Evolutionary conservation across 2,113 vertebrate genomes (phyloP), one percentile per base, ranked within the genome.

Genomic region (Gymnocephalus cernua): DNA sequence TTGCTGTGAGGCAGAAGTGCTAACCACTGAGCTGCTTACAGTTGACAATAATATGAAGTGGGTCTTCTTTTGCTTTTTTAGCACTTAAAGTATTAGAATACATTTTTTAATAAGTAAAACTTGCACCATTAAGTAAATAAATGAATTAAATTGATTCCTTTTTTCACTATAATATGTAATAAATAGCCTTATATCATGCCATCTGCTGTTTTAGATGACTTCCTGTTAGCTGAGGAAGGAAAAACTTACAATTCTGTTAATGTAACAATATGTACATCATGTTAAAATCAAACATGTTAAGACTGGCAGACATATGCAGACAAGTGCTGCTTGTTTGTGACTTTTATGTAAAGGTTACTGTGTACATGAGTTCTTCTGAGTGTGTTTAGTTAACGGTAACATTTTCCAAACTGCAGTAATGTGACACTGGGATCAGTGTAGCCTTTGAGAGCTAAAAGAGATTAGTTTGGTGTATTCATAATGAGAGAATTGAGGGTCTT

Each of bases 221-320:
- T 66, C 2, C 7, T 59, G 45, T 44, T 2, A 38, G 35, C 29
- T 21, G 13, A 41, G 6, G 25, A 63, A 80, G 27, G 53, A 41
- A 56, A 44, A 18, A 7, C 5, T 0, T 5, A 73, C 25, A 18
- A 38, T n/a, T 29, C 2, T 35, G 18, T 15, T 32, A 21, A 62
- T 69, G 45, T 74, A 41, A 56, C 29, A 67, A 29, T 6, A 58
- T 62, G 18, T 35, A 23, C 32, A 58, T 15, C 29, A 57, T 64
- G 18, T 73, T 59, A 45, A 75, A 61, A 83, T 23, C 32, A 58
- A 79, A 77, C 6, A 2, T 53, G 21, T 48, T 48, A 14, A 14
- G n/a, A 51, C 13, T 54, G 47, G 14, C 9, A 47, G 58, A 48
- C 64, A 58, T 38, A 6, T 41, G 27, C 29, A 65, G n/a, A n/a